Base-by-base conservation (phyloP, 2,113 vertebrate genomes). In the Cygnus atratus region DNA sequence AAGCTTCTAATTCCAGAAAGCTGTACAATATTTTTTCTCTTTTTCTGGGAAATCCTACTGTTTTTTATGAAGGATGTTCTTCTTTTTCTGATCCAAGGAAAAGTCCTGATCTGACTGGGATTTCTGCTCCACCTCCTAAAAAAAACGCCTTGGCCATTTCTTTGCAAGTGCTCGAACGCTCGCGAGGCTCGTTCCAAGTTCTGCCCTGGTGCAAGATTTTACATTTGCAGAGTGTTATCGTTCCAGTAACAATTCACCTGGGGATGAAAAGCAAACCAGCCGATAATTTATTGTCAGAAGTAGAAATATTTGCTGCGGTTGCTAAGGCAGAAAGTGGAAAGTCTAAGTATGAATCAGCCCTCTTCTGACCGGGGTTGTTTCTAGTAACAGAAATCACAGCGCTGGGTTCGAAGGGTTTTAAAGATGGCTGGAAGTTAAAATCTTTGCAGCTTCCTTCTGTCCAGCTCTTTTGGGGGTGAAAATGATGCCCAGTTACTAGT, bases 291-390 rank as follows among this genome's bases (percentile, higher is more conserved):
- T 78, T 84, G 91, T 81, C 80, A n/a, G 67, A 58, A 65, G 65
- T 35, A 29, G 58, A 31, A 59, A n/a, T 55, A 46, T 52, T 94
- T 55, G 55, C 90, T 79, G 86, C 13, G 57, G 77, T 94, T 92
- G 76, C 24, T 92, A 65, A 85, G 79, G 91, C 85, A 71, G 90
- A 82, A 89, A 87, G 88, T 50, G 76, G 80, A 39, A 89, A 74
- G 50, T 14, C 26, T 57, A 19, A 19, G 92, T 71, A 29, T 76
- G 43, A 90, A 39, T 75, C 57, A 41, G 1, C 37, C 17, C 70
- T 44, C n/a, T 28, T 35, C 84, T 59, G 37, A 13, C 54, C 41
- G 37, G 61, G 67, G 44, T 20, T 44, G 13, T 20, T 55, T 17
- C 44, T 37, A 29, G 54, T 70, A 22, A 11, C 3, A 15, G 28